Percentiles rank a stretch among this genome's conserved stretches.
Evolutionary conservation across 2,113 vertebrate genomes (phyloP).

Genomic region (Spea bombifrons): DNA sequence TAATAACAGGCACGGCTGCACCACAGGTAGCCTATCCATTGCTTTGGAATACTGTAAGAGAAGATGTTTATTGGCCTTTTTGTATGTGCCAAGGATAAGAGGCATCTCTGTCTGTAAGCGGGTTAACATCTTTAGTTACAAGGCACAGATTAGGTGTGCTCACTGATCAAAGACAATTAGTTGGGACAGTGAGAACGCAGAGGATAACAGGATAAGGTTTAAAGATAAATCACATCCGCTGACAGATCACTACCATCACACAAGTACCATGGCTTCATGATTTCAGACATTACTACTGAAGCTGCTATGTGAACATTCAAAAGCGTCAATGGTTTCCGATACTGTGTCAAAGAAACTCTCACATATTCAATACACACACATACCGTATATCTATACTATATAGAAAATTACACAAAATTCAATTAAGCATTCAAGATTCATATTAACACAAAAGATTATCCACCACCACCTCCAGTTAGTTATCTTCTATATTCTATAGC

Average conservation of each 20-base stretch:
- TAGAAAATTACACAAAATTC: too few species aligned
- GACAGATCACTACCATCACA: constrained; percentile 5
- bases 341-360: too few species aligned
- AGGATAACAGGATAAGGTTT: constrained; percentile 41
- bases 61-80: too few species aligned
- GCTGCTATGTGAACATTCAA: background rate
- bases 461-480: too few species aligned
- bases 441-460: too few species aligned
- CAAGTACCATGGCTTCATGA: background rate
- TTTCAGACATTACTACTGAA: background rate
- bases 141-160: constrained; percentile 37
- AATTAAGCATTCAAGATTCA: too few species aligned
- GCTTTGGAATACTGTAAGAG: too few species aligned
- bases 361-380: too few species aligned
- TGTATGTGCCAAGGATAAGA: background rate
- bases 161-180: constrained; percentile 37
- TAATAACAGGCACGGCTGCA: too few species aligned
- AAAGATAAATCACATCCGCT: constrained; percentile 19
- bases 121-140: constrained; percentile 38
- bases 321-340: background rate
- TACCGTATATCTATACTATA: too few species aligned
- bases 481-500: too few species aligned
- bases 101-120: constrained; percentile 19
- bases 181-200: constrained; percentile 20
- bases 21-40: too few species aligned